Evolutionary conservation across 2,888 invertebrate species (phyloP), one percentile per base, ranked within the genome.

Genomic region (Agrilus cyanescens): DNA sequence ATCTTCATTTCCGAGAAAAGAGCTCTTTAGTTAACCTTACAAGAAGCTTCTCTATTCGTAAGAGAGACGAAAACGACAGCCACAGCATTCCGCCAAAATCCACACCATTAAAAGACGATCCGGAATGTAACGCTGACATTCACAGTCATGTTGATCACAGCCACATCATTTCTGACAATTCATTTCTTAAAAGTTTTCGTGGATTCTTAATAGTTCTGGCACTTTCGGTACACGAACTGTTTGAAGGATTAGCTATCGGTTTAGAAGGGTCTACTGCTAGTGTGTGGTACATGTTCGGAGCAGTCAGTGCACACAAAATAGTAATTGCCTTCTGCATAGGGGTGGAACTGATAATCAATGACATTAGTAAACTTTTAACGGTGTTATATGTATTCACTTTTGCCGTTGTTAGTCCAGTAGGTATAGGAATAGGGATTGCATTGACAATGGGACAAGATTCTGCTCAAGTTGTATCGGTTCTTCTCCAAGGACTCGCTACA

Each of bases 291-390:
- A 83, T 90, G 79, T 81, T 88, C 58, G 85, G 78, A 4, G 89
- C 88, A 0, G 80, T 90, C 1, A 78, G 85, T 1, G 84, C 85
- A 0, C 90, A 90, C 63, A 90, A 90, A 62, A 71, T 88, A 37
- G 87, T 90, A 16, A 80, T 90, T 47, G 86, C 88, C 0, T 89
- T 90, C 62, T 90, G 89, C 60, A 84, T 90, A 41, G 89, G 89
- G 4, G 79, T 89, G 32, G 88, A 90, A 60, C 66, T 90, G 37
- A 77, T 86, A 35, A 78, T 83, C 18, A 78, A 79, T 1, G 75
- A 76, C 35, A 82, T 85, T 0, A 78, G 75, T 52, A 71, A 72
- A 5, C 64, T 70, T 50, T 61, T 85, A 30, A 69, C 77, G 2
- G 59, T 82, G 5, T 61, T 80, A 6, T 86, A 86, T 62, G 76